These are phyloP conservation scores for Phylloscopus trochilus DNA, from an alignment of 2,113 vertebrate species.

Conservation along the genomic window DNA sequence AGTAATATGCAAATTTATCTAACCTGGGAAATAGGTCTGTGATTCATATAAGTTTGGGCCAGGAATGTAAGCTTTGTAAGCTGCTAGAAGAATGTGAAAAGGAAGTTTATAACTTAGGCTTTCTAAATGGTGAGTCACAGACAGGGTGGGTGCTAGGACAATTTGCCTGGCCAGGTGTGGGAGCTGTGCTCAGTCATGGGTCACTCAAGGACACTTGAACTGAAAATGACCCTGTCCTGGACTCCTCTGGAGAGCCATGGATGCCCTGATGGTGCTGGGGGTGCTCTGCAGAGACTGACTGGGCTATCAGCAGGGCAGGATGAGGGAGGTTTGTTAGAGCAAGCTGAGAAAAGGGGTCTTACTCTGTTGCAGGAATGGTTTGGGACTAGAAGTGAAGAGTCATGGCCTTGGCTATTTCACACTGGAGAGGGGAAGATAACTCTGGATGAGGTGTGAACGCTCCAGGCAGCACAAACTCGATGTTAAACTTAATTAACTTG, in stretches of 20 bases:
- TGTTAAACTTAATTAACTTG: background rate
- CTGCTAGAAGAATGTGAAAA: background rate
- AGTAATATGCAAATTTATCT: background rate
- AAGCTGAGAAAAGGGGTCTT: background rate
- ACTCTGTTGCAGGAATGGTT: background rate
- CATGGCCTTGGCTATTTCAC: background rate
- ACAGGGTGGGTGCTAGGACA: background rate
- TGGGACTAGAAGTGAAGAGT: background rate
- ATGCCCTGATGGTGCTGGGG: background rate
- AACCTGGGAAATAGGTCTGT: background rate
- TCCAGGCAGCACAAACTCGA: background rate
- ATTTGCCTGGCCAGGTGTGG: background rate
- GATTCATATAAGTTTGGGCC: background rate
- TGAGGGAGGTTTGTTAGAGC: background rate
- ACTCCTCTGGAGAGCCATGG: background rate
- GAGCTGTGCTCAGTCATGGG: background rate
- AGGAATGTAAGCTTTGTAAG: background rate
- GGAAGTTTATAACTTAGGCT: background rate
- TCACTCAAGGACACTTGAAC: background rate
- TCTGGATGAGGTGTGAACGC: background rate
- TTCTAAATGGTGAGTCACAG: background rate
- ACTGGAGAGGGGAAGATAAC: background rate
- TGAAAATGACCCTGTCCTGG: background rate
- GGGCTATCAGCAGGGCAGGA: background rate
- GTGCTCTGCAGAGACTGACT: background rate